phyloP scores from a whole-genome alignment of 1,140 invertebrate genomes.

The Geopemphigus sp. region DNA sequence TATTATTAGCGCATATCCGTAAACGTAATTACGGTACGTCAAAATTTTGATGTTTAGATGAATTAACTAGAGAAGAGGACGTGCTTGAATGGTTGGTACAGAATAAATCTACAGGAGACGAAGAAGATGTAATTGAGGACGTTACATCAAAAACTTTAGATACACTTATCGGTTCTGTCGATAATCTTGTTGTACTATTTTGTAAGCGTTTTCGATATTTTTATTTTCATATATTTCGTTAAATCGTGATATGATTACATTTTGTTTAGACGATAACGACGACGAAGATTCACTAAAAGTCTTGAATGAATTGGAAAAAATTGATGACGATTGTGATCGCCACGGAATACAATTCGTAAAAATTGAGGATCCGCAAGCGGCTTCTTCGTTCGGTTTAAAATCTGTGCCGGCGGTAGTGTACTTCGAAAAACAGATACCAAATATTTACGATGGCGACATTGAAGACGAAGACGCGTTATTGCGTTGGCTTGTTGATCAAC shows the following conservation, averaged over 20 bases:
- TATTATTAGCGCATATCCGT: background rate
- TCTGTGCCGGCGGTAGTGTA: slow-evolving; percentile 82
- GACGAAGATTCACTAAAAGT: slow-evolving; percentile 81
- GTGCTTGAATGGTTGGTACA: slow-evolving; percentile 90
- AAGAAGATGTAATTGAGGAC: slow-evolving; percentile 91
- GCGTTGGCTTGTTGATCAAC: slow-evolving; percentile 80
- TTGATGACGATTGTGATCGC: slow-evolving; percentile 88
- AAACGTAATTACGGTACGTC: background rate
- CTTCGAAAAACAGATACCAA: slow-evolving; percentile 89
- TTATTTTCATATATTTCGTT: background rate
- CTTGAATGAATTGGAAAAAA: slow-evolving; percentile 82
- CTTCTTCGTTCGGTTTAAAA: slow-evolving; percentile 82
- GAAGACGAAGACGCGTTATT: slow-evolving; percentile 88
- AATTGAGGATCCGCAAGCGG: slow-evolving; percentile 80
- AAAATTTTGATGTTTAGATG: slow-evolving; percentile 62
- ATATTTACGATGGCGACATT: slow-evolving; percentile 88
- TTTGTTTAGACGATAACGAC: slow-evolving; percentile 70
- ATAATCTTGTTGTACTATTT: slow-evolving; percentile 88
- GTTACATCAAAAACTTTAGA: slow-evolving; percentile 83
- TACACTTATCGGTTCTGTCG: slow-evolving; percentile 84
- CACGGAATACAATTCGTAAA: slow-evolving; percentile 92
- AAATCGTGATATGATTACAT: background rate
- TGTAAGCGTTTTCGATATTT: slow-evolving; percentile 66
- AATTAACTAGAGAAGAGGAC: slow-evolving; percentile 85
- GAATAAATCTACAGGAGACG: slow-evolving; percentile 88